Conservation (phyloP, 2,113 vertebrate species). For the Chaetops frenatus region DNA sequence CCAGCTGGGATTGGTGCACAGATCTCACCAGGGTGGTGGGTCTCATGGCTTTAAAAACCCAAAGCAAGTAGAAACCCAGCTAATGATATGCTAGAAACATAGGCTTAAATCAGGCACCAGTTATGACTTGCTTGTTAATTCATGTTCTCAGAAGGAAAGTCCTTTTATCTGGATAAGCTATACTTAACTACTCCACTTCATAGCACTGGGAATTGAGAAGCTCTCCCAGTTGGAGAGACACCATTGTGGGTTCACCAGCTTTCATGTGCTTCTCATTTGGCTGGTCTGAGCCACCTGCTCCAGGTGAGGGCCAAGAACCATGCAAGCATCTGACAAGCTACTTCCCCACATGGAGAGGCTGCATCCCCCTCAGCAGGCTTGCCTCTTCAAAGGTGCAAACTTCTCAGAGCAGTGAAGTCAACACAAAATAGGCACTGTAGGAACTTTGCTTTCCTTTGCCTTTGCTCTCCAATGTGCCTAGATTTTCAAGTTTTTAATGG, state of each 20-base stretch:
- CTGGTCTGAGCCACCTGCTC: background rate
- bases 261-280: background rate
- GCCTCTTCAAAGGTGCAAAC: background rate
- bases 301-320: background rate
- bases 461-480: background rate
- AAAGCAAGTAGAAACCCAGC: background rate
- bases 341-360: background rate
- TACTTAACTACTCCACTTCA: constrained; percentile 7
- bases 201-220: background rate
- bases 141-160: constrained; percentile 2
- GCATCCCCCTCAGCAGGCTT: background rate
- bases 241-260: background rate
- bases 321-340: background rate
- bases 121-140: constrained; percentile 34
- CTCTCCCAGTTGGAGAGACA: background rate
- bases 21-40: background rate
- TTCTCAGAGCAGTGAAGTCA: background rate
- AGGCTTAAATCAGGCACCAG: background rate
- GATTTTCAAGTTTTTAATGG: background rate
- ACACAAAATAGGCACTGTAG: background rate
- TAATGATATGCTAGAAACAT: background rate
- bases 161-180: constrained; percentile 32
- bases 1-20: background rate
- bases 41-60: background rate
- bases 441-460: background rate